Conservation (phyloP, 2,797 vertebrate genomes). For the Denticeps clupeoides region DNA sequence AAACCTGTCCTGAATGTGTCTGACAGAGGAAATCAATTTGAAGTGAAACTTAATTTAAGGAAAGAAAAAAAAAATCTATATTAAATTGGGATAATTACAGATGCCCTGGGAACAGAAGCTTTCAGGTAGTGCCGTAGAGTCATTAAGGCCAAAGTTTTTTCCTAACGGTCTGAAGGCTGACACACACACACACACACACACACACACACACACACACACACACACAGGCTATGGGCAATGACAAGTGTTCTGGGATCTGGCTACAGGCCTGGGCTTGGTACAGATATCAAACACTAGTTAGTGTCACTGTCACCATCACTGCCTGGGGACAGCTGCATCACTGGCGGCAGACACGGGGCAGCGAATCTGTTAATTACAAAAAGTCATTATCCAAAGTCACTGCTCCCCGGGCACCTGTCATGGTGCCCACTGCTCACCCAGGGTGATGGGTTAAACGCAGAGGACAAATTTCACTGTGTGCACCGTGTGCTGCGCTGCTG, state of each 20-base stretch:
- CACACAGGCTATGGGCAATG: constrained; percentile 1
- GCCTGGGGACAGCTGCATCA: not conserved
- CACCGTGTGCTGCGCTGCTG: no score
- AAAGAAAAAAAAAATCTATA: not conserved
- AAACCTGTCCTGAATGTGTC: not conserved
- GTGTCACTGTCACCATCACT: not conserved
- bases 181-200: constrained; percentile 3
- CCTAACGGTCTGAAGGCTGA: not conserved
- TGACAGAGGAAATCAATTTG: constrained; percentile 1
- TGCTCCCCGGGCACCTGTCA: no score
- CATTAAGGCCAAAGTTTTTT: not conserved
- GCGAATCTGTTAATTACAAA: not conserved
- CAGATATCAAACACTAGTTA: not conserved
- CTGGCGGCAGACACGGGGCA: not conserved
- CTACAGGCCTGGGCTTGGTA: not conserved
- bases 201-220: constrained; percentile 7
- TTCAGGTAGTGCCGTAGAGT: not conserved
- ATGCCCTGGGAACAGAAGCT: no score
- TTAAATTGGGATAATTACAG: not conserved
- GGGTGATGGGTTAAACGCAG: no score
- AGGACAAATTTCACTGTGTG: no score
- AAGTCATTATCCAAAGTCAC: no score
- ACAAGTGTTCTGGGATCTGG: not conserved
- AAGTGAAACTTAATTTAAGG: not conserved
- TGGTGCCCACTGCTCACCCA: no score